phyloP scores from a whole-genome alignment of 2,797 vertebrate genomes.

The Chelon labrosus region DNA sequence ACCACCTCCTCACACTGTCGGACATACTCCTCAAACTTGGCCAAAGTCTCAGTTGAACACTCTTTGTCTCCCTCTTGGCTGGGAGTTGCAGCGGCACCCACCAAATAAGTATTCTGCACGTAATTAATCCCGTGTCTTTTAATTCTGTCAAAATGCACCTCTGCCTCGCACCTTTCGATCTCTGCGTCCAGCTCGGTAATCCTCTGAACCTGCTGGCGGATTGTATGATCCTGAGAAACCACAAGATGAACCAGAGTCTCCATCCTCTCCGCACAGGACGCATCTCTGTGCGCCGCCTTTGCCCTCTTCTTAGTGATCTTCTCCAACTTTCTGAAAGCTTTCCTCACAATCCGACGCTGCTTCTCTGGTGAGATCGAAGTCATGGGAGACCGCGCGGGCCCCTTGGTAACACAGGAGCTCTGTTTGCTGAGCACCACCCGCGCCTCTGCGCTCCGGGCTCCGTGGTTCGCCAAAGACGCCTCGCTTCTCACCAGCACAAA shows the following conservation, averaged over 20 bases:
- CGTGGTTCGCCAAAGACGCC: constrained; percentile 88
- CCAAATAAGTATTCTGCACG: constrained; percentile 94
- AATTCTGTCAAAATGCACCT: constrained; percentile 91
- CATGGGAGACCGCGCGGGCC: constrained; percentile 62
- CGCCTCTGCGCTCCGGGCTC: constrained; percentile 93
- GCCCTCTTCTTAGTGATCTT: constrained; percentile 90
- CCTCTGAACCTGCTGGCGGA: constrained; percentile 94
- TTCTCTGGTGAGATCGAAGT: constrained; percentile 88
- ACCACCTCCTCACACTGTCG: constrained; percentile 87
- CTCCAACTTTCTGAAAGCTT: constrained; percentile 96
- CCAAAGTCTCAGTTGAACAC: constrained; percentile 51
- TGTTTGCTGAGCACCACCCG: constrained; percentile 92
- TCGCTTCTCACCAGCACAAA: constrained; percentile 93
- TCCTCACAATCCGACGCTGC: constrained; percentile 92
- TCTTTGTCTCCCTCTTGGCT: constrained; percentile 21
- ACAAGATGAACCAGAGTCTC: constrained; percentile 95
- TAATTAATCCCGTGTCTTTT: constrained; percentile 93
- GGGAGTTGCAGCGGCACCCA: constrained; percentile 68
- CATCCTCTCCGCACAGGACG: constrained; percentile 87
- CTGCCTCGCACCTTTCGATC: constrained; percentile 92
- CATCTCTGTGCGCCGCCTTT: constrained; percentile 76
- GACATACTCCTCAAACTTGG: constrained; percentile 85
- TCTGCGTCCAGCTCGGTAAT: constrained; percentile 92
- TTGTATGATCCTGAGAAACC: constrained; percentile 95
- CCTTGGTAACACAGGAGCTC: constrained; percentile 79